Conservation (phyloP, 2,888 invertebrate genomes). For the Hemithea aestivaria region DNA sequence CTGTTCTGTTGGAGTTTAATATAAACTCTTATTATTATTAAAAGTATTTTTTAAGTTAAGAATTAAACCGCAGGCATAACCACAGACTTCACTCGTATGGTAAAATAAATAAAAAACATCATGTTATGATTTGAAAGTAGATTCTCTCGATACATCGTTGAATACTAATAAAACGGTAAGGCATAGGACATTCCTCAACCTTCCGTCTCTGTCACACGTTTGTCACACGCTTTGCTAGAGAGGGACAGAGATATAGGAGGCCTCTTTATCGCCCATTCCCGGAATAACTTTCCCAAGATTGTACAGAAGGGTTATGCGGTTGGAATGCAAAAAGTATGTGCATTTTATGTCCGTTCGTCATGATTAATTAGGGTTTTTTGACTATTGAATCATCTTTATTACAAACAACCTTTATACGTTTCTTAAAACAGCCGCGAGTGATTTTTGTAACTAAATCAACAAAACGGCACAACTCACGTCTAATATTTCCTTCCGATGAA, state of each 20-base stretch:
- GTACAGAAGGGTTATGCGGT: constrained; percentile 37
- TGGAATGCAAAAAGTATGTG: constrained; percentile 31
- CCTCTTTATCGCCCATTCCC: constrained; percentile 70
- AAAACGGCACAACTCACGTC: no score
- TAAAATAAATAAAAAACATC: constrained; percentile 50
- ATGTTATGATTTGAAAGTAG: constrained; percentile 26
- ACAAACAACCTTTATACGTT: no score
- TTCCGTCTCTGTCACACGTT: constrained; percentile 32
- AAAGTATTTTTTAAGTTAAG: no score
- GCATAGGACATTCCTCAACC: constrained; percentile 60
- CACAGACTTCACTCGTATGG: no score
- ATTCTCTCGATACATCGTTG: constrained; percentile 47
- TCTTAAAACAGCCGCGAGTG: no score
- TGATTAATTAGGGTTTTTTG: constrained; percentile 2
- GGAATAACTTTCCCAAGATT: constrained; percentile 75
- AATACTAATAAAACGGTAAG: constrained; percentile 65
- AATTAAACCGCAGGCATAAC: no score
- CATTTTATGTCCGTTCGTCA: constrained; percentile 24
- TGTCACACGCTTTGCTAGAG: constrained; percentile 22
- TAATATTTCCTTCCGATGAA: no score
- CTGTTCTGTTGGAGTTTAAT: no score
- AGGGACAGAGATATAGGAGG: constrained; percentile 43
- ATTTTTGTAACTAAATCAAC: no score
- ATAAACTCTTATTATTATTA: no score
- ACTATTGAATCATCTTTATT: no score